Evolutionary conservation across 2,113 vertebrate species (phyloP), one percentile per base, ranked within the genome.

Genomic region (Circaetus cinerascens): DNA sequence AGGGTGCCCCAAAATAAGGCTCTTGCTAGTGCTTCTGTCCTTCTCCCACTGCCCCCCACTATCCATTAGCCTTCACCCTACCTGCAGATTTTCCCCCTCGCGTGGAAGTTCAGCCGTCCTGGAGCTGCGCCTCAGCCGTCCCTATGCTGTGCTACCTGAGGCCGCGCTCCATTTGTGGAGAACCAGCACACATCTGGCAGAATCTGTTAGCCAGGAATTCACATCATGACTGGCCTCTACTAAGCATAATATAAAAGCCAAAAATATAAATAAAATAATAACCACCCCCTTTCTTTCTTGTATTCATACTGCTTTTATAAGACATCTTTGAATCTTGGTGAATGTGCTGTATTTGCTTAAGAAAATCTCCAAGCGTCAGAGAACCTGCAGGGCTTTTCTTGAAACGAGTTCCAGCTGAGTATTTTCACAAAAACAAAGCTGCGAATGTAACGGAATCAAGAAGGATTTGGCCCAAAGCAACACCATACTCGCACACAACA

Each of bases 381-480:
- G 53, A 46, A 86, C 16, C 43, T 75, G 82, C 50, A 86, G 76
- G 74, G 81, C 48, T 85, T 60, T 77, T 73, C 63, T 59, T 27
- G 30, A 36, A 63, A 62, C 8, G 2, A 80, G 15, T 50, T 55
- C 84, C 91, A 96, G 89, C 64, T 57, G 64, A 71, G 50, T 27
- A 10, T 51, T 79, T 62, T 63, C 71, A 32, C 36, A 51, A 45
- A 46, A 72, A 4, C 20, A 43, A 63, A 63, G 57, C 73, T 38
- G 4, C 0, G 0, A 69, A 2, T 18, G 27, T 14, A 19, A 6
- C 4, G 55, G 41, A 73, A 62, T 45, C 8, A 0, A 7, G 57
- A 15, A 88, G 77, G 77, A 36, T 51, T 71, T 51, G 14, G 25
- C 74, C 62, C 81, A 26, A n/a, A 84, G 75, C 63, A 41, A 16